phyloP scores from a whole-genome alignment of 2,888 invertebrate genomes.

The Cyrtodaria siliqua region DNA sequence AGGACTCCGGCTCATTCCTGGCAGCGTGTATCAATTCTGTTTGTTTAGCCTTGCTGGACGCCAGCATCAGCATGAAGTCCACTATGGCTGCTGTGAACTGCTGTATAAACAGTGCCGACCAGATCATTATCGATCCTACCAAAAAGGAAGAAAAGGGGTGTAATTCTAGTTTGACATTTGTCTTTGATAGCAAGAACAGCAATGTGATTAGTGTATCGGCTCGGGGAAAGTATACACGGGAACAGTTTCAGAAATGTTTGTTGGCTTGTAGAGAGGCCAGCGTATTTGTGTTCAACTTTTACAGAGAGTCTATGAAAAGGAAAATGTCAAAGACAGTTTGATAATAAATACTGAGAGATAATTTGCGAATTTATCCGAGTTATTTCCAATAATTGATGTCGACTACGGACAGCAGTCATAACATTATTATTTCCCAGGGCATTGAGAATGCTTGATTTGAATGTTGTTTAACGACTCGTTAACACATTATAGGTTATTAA shows the following conservation, averaged over 20 bases:
- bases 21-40: constrained; percentile 94
- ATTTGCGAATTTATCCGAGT: too few species aligned
- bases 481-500: too few species aligned
- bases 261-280: constrained; percentile 71
- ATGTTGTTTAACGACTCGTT: too few species aligned
- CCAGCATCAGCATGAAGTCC: constrained; percentile 93
- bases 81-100: constrained; percentile 93
- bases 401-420: too few species aligned
- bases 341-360: too few species aligned
- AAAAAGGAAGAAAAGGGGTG: constrained; percentile 85
- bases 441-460: too few species aligned
- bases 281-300: constrained; percentile 78
- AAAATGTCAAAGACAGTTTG: constrained; percentile 74
- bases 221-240: constrained; percentile 72
- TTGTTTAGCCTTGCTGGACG: constrained; percentile 93
- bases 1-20: constrained; percentile 89
- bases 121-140: constrained; percentile 90
- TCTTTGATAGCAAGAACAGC: constrained; percentile 77
- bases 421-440: too few species aligned
- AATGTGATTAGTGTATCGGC: constrained; percentile 76
- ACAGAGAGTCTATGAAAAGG: constrained; percentile 75
- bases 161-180: constrained; percentile 75
- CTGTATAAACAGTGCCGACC: constrained; percentile 88
- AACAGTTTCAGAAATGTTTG: constrained; percentile 79
- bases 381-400: too few species aligned